Conservation (phyloP, 2,113 vertebrate genomes). For the Sceloporus tristichus region DNA sequence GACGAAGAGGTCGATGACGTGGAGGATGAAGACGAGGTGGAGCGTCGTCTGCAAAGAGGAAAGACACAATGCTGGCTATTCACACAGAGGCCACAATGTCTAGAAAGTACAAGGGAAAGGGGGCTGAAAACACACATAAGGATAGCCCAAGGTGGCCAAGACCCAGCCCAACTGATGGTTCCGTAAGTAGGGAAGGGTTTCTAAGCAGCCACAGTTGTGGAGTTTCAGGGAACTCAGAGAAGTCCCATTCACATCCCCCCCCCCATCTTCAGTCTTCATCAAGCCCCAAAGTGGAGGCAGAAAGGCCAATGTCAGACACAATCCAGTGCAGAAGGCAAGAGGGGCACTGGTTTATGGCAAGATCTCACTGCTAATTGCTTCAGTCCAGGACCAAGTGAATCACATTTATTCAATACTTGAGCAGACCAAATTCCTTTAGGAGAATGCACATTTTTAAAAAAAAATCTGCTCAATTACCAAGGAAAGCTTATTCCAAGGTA, state of each 20-base stretch:
- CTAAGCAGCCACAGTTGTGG: fast-evolving
- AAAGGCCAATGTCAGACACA: background rate
- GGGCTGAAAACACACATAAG: too few species aligned
- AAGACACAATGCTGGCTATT: background rate
- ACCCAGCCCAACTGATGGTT: background rate
- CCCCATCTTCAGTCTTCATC: background rate
- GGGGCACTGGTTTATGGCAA: background rate
- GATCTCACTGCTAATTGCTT: background rate
- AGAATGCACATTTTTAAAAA: background rate
- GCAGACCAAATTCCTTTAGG: background rate
- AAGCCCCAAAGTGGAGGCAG: background rate
- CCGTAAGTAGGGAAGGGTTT: background rate
- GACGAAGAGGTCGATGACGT: slow-evolving; percentile 81
- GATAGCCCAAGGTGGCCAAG: background rate
- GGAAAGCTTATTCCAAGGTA: background rate
- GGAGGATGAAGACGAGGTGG: slow-evolving; percentile 82
- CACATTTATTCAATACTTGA: fast-evolving
- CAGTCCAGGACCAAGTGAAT: background rate
- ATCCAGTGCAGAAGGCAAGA: background rate
- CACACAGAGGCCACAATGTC: fast-evolving
- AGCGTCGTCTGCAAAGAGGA: slow-evolving; percentile 55
- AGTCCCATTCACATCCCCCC: background rate
- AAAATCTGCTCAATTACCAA: background rate
- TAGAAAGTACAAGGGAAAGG: background rate
- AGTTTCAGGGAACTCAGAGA: background rate